Evolutionary conservation across 2,113 vertebrate genomes (phyloP), one percentile per base, ranked within the genome.

Genomic region (Conger conger): DNA sequence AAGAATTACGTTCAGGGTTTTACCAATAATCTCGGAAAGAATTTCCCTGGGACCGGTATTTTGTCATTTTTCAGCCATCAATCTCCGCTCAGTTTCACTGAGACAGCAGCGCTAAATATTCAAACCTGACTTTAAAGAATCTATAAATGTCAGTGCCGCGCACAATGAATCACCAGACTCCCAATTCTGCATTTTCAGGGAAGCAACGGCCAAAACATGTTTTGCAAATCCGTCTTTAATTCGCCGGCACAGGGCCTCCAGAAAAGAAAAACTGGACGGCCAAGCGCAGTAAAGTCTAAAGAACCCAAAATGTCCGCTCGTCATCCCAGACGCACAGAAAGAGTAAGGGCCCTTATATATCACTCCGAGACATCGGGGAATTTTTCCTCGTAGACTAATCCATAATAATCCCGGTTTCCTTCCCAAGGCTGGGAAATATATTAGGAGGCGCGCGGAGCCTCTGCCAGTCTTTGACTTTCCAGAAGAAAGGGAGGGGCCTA

Each of bases 361-460:
- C 85, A 42, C 80, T 60, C 54, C 45, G 82, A 36, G 84, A 83
- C 83, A 84, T 83, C 82, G 50, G 42, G 53, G 81, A 38, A n/a
- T 37, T 81, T 78, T 76, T 76, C 82, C 81, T 79, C 38, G 77
- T 68, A 83, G 87, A 84, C 83, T 86, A 82, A 81, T 88, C 45
- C 78, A 79, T 85, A 89, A 88, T 85, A 57, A 79, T 68, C 86
- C 57, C 78, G 38, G 87, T 88, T 88, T 89, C 87, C 86, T 90
- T n/a, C 76, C 63, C 63, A 57, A 83, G 86, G 76, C 89, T 90
- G 89, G 89, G 86, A 89, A 90, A 90, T 81, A 37, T 89, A 90
- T 89, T 87, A 90, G 60, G 40, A 42, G 53, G 79, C 5, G 42
- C 45, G n/a, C 8, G n/a, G 45, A 80, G 30, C 86, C 82, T 79